Conservation (phyloP, 2,113 vertebrate genomes). For the Platichthys stellatus region DNA sequence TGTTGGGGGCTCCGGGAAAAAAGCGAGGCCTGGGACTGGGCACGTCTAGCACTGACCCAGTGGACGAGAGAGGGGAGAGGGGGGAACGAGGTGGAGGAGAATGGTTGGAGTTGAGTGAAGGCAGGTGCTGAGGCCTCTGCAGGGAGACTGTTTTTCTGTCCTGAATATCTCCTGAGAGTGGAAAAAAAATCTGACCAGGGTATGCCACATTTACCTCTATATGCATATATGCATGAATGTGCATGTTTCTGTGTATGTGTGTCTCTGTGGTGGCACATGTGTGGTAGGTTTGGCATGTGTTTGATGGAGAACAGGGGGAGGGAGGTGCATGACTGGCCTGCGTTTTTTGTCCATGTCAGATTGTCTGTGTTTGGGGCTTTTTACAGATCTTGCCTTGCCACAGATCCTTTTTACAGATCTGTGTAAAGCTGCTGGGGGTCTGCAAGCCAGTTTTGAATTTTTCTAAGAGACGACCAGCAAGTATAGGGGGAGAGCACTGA, state of each 20-base stretch:
- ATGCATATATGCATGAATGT: constrained; percentile 63
- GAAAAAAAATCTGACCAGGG: constrained; percentile 70
- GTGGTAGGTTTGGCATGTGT: constrained; percentile 40
- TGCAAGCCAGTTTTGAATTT: constrained; percentile 34
- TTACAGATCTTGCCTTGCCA: constrained; percentile 28
- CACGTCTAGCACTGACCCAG: constrained; percentile 70
- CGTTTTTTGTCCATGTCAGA: constrained; percentile 8
- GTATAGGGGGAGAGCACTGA: constrained; percentile 30
- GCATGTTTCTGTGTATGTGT: constrained; percentile 57
- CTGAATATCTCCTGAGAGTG: constrained; percentile 63
- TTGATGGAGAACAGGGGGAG: constrained; percentile 18
- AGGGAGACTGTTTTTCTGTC: constrained; percentile 61
- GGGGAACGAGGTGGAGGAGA: constrained; percentile 41
- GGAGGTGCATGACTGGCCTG: constrained; percentile 4
- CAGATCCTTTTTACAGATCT: constrained; percentile 34
- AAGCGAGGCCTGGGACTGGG: constrained; percentile 68
- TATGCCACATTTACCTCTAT: constrained; percentile 72
- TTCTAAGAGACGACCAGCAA: constrained; percentile 5
- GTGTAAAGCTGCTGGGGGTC: constrained; percentile 30
- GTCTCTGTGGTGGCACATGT: constrained; percentile 42
- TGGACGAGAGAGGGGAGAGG: constrained; percentile 62
- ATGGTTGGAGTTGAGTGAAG: constrained; percentile 68
- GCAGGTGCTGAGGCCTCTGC: constrained; percentile 77
- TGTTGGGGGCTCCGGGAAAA: constrained; percentile 54
- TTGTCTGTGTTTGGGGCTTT: constrained; percentile 31